Conservation (phyloP, 1,140 invertebrate species). For the Hyposmocoma kahamanoa region DNA sequence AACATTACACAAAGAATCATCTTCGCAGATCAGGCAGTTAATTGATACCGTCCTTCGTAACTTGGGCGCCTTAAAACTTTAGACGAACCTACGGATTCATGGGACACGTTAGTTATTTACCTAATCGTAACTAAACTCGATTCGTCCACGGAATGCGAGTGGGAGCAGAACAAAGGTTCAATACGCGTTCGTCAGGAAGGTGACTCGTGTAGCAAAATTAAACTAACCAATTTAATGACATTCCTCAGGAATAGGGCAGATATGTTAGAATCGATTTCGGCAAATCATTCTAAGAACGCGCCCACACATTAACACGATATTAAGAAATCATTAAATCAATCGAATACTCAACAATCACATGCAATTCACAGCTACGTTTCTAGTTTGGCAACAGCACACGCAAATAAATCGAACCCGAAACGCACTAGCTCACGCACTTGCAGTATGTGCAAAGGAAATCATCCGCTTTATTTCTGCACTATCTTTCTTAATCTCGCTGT, state of each 20-base stretch:
- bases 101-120: slow-evolving; percentile 12
- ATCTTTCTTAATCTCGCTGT: not conserved
- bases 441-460: not conserved
- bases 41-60: slow-evolving; percentile 2
- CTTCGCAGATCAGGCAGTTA: not conserved
- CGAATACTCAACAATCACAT: not conserved
- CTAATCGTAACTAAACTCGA: slow-evolving; percentile 12
- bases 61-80: not conserved
- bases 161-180: slow-evolving; percentile 10
- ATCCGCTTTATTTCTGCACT: not conserved
- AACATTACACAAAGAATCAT: slow-evolving; percentile 1
- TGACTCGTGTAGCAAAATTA: not conserved
- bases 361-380: not conserved
- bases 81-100: not conserved
- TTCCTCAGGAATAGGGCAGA: slow-evolving; percentile 13
- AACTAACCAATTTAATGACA: slow-evolving; percentile 5
- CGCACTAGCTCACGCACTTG: not conserved
- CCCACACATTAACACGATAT: not conserved
- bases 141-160: slow-evolving; percentile 9
- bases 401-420: not conserved
- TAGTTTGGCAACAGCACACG: not conserved
- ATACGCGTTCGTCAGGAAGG: not conserved
- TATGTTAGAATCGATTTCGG: slow-evolving; percentile 10
- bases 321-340: not conserved
- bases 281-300: not conserved